Conservation (phyloP, 1,140 invertebrate species). For the Pteromalus puparum region DNA sequence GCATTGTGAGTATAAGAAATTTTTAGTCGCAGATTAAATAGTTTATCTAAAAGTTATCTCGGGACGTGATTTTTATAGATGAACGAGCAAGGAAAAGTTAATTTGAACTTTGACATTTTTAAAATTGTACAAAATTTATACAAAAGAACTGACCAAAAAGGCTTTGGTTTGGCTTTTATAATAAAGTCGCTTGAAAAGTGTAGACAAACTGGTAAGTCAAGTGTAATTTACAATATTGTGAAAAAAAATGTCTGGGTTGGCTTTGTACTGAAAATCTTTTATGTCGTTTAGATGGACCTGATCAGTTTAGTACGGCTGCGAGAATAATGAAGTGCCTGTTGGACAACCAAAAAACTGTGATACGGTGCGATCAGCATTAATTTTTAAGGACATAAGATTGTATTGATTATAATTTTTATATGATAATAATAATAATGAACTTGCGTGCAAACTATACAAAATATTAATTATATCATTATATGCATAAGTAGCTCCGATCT, state of each 20-base stretch:
- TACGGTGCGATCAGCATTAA: slow-evolving; percentile 15
- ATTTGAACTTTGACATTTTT: slow-evolving; percentile 37
- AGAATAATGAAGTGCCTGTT: slow-evolving; percentile 47
- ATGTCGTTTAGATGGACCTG: background rate
- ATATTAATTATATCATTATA: no score
- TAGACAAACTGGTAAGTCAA: slow-evolving; percentile 24
- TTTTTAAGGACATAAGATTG: background rate
- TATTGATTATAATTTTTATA: no score
- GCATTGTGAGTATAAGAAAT: slow-evolving; percentile 24
- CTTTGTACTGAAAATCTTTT: background rate
- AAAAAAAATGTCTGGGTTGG: background rate
- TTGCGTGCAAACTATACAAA: no score
- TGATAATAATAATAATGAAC: no score
- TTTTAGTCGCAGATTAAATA: no score
- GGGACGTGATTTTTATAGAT: slow-evolving; percentile 16
- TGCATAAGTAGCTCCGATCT: no score
- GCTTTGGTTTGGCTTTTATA: slow-evolving; percentile 6
- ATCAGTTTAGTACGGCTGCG: slow-evolving; percentile 10
- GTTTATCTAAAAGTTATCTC: no score
- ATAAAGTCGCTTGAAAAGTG: slow-evolving; percentile 28
- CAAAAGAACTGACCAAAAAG: slow-evolving; percentile 12
- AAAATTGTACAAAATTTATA: slow-evolving; percentile 40
- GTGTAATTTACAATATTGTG: background rate
- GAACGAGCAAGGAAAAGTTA: slow-evolving; percentile 27
- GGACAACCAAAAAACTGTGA: slow-evolving; percentile 31